Evolutionary conservation across 2,888 invertebrate genomes (phyloP).

Genomic region (Drosophila anomalata): DNA sequence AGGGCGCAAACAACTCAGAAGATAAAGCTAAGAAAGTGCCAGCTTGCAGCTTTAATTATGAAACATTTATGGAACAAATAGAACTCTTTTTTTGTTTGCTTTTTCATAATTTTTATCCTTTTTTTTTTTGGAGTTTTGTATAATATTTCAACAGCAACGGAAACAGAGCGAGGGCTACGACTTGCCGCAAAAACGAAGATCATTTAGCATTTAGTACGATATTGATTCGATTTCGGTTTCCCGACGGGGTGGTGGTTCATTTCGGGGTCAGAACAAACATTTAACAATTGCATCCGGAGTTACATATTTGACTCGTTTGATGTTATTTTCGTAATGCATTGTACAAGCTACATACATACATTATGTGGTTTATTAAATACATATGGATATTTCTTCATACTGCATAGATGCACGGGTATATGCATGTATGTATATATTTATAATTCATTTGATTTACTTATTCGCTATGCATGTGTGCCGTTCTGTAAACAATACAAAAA

Average conservation of each 20-base stretch:
- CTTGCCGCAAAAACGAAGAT: slow-evolving; percentile 5
- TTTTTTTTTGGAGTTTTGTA: slow-evolving; percentile 13
- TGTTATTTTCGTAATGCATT: slow-evolving; percentile 15
- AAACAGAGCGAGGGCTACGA: slow-evolving; percentile 38
- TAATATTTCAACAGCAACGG: slow-evolving; percentile 39
- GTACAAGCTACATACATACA: slow-evolving; percentile 12
- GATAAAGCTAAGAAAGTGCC: slow-evolving; percentile 24
- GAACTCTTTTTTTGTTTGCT: slow-evolving; percentile 5
- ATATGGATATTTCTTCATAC: slow-evolving; percentile 45
- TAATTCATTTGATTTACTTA: slow-evolving; percentile 61
- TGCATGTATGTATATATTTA: slow-evolving; percentile 38
- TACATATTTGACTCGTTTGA: slow-evolving; percentile 13
- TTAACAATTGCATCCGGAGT: slow-evolving; percentile 25
- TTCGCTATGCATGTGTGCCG: slow-evolving; percentile 43
- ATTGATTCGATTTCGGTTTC: not conserved
- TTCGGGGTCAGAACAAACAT: slow-evolving; percentile 18
- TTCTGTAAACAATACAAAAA: slow-evolving; percentile 32
- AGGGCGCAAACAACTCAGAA: not conserved
- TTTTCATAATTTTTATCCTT: slow-evolving; percentile 9
- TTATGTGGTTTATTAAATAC: slow-evolving; percentile 45
- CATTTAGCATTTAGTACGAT: slow-evolving; percentile 7
- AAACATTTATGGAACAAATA: slow-evolving; percentile 37
- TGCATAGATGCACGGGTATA: slow-evolving; percentile 20
- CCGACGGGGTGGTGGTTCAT: not conserved
- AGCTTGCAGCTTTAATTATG: slow-evolving; percentile 29